Evolutionary conservation across 2,113 vertebrate species (phyloP).

Genomic region (Lophotis ruficrista): DNA sequence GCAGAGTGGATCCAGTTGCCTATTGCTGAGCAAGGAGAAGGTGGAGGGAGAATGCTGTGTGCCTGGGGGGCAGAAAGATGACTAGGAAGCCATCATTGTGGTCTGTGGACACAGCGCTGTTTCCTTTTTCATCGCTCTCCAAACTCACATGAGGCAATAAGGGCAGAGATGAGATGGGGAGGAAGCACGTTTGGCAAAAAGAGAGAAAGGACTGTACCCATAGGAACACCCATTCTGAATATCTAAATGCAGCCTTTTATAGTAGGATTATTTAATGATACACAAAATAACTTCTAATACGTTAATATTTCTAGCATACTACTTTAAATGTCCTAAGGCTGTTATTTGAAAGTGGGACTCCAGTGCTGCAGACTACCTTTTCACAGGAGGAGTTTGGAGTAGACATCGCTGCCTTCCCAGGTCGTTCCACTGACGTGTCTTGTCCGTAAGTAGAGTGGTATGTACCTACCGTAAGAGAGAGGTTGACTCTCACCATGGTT

Average conservation of each 20-base stretch:
- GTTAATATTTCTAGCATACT: background rate
- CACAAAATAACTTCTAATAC: background rate
- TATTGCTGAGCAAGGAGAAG: conserved; percentile 1
- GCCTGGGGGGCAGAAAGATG: background rate
- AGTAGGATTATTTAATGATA: background rate
- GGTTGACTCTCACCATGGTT: accelerated
- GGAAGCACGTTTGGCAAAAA: background rate
- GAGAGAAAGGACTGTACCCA: background rate
- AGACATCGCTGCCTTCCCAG: background rate
- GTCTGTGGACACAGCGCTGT: background rate
- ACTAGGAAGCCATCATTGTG: background rate
- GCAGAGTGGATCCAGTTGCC: background rate
- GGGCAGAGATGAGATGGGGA: background rate
- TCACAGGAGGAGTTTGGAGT: background rate
- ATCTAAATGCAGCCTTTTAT: background rate
- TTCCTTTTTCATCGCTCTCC: background rate
- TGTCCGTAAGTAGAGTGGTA: background rate
- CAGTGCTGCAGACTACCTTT: background rate
- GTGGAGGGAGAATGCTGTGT: background rate
- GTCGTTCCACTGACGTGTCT: background rate
- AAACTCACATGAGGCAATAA: background rate
- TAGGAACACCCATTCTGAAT: background rate
- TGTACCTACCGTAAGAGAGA: background rate
- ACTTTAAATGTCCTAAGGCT: background rate
- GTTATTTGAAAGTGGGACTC: background rate